Percentiles rank a stretch among this genome's conserved stretches.
Conservation (phyloP, 1,140 invertebrate species). For the Hermatobates lingyangjiaoensis region DNA sequence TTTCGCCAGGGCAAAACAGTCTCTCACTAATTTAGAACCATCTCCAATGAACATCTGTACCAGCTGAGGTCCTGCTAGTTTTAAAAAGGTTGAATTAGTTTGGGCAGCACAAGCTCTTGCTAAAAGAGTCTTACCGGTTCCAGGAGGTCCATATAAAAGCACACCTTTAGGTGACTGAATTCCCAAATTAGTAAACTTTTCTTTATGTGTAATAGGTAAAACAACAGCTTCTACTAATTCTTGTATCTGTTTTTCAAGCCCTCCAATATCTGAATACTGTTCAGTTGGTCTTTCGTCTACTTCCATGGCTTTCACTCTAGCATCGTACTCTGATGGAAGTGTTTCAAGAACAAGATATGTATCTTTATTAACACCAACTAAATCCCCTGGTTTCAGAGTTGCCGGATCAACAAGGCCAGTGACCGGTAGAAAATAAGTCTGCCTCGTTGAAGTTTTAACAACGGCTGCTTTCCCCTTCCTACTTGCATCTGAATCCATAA, state of each 20-base stretch:
- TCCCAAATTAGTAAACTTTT: conserved; percentile 91
- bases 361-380: conserved; percentile 98
- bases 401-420: conserved; percentile 94
- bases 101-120: conserved; percentile 95
- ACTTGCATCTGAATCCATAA: conserved; percentile 91
- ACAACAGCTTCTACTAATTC: conserved; percentile 92
- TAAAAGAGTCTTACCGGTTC: conserved; percentile 77
- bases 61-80: conserved; percentile 86
- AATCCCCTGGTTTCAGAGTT: conserved; percentile 89
- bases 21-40: conserved; percentile 64
- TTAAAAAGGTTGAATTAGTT: conserved; percentile 93
- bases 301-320: conserved; percentile 97
- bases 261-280: conserved; percentile 97
- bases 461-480: conserved; percentile 97
- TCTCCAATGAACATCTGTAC: conserved; percentile 99
- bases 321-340: conserved; percentile 87
- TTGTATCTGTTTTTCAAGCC: conserved; percentile 92
- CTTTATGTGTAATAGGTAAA: conserved; percentile 96
- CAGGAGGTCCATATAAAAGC: conserved; percentile 73
- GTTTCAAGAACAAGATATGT: conserved; percentile 95
- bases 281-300: conserved; percentile 96
- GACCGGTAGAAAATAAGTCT: conserved; percentile 95
- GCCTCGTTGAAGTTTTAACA: conserved; percentile 95
- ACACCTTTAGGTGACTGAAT: conserved; percentile 94
- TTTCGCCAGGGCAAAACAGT: conserved; percentile 15